Conservation (phyloP, 2,797 vertebrate genomes). For the Cheirogaleus major region DNA sequence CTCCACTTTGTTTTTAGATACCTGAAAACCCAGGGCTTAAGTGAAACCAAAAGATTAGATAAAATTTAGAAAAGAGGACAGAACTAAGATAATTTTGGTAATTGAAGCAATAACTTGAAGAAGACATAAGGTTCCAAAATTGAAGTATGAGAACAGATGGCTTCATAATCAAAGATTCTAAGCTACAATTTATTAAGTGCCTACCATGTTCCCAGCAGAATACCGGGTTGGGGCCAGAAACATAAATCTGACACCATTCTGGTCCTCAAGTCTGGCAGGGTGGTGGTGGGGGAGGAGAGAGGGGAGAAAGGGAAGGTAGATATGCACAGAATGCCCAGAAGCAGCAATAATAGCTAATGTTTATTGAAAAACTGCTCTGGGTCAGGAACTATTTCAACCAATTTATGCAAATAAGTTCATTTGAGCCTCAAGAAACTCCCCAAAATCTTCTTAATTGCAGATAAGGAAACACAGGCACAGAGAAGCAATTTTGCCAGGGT, state of each 20-base stretch:
- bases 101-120: background rate
- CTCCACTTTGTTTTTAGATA: background rate
- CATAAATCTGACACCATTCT: conserved; percentile 9
- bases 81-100: background rate
- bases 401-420: background rate
- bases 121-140: background rate
- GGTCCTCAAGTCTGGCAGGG: background rate
- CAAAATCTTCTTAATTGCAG: background rate
- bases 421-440: background rate
- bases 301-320: background rate
- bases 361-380: background rate
- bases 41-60: background rate
- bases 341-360: background rate
- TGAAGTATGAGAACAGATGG: conserved; percentile 33
- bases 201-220: conserved; percentile 20
- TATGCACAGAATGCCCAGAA: background rate
- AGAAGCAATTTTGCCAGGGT: background rate
- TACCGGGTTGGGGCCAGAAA: background rate
- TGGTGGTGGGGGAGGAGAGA: background rate
- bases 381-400: background rate
- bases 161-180: conserved; percentile 36
- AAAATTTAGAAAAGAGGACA: background rate
- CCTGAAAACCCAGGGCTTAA: background rate
- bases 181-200: background rate
- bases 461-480: background rate